Evolutionary conservation across 1,140 invertebrate species (phyloP).

Genomic region (Grapholita molesta): DNA sequence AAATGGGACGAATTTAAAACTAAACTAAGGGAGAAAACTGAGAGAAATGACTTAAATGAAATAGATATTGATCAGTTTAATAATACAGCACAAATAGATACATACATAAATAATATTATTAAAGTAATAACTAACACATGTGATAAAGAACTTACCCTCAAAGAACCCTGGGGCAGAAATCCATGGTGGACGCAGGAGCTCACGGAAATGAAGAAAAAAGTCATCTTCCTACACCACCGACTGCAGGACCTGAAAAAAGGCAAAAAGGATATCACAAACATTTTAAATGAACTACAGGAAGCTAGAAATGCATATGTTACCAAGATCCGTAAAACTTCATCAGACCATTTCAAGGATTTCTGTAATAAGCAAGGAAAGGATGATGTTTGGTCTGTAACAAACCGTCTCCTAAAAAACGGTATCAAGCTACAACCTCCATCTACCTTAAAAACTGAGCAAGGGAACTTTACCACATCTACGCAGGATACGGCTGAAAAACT

Average conservation of each 20-base stretch:
- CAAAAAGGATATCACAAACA: neutral
- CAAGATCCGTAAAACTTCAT: neutral
- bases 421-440: too few species aligned
- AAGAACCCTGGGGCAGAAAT: neutral
- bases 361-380: neutral
- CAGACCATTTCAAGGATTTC: neutral
- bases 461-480: neutral
- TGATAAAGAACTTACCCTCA: neutral
- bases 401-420: too few species aligned
- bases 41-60: too few species aligned
- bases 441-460: neutral
- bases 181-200: neutral
- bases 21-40: too few species aligned
- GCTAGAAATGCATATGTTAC: neutral
- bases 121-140: neutral
- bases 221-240: neutral
- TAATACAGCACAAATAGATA: neutral
- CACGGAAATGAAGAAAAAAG: neutral
- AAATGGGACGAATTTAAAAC: neutral
- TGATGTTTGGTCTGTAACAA: neutral
- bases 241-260: neutral
- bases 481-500: too few species aligned
- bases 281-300: neutral
- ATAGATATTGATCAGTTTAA: too few species aligned
- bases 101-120: neutral